phyloP scores from a whole-genome alignment of 2,888 invertebrate genomes.

The Agapostemon virescens region DNA sequence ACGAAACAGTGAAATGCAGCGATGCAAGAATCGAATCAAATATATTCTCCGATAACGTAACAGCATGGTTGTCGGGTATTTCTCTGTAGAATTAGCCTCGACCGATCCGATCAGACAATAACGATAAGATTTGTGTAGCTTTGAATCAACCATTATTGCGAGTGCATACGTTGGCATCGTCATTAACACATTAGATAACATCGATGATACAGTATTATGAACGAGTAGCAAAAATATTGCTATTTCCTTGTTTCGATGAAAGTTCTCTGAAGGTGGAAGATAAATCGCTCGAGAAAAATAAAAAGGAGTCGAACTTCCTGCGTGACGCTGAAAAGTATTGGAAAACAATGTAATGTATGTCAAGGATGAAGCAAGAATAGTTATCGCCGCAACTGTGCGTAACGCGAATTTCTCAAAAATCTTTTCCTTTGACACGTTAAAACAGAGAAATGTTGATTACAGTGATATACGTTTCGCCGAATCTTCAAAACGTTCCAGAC shows the following conservation, averaged over 20 bases:
- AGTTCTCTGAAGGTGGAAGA: constrained; percentile 43
- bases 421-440: not conserved
- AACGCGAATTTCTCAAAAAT: not conserved
- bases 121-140: constrained; percentile 55
- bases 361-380: constrained; percentile 30
- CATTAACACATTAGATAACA: constrained; percentile 62
- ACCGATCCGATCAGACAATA: constrained; percentile 54
- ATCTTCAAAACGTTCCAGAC: not conserved
- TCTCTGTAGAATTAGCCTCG: constrained; percentile 51
- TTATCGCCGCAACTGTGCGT: not conserved
- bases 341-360: constrained; percentile 12
- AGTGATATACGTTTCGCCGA: constrained; percentile 1
- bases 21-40: constrained; percentile 36
- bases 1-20: not conserved
- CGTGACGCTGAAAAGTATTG: not conserved
- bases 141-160: constrained; percentile 57
- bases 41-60: constrained; percentile 54
- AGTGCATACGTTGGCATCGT: constrained; percentile 58
- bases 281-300: constrained; percentile 32
- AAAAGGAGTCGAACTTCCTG: not conserved
- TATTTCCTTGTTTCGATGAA: constrained; percentile 60
- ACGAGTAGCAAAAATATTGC: constrained; percentile 70
- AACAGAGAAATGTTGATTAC: not conserved
- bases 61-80: constrained; percentile 59
- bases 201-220: constrained; percentile 67